A percentile compares a stretch with the other conserved stretches of the same genome.
phyloP scores from a whole-genome alignment of 2,888 invertebrate species.

The Plagodis dolabraria region DNA sequence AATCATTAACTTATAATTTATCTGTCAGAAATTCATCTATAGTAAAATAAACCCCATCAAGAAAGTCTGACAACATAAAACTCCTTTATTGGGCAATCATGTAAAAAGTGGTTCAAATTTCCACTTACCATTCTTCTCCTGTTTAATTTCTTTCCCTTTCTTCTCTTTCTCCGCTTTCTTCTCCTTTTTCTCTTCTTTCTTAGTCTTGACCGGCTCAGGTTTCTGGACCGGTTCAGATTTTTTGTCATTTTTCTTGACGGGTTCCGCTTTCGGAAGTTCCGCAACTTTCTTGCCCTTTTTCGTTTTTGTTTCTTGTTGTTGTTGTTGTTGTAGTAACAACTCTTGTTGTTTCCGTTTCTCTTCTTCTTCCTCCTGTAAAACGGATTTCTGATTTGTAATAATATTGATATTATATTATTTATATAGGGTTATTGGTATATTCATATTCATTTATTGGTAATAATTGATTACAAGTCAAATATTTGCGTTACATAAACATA shows the following conservation, averaged over 20 bases:
- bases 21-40: too few species aligned
- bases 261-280: constrained; percentile 44
- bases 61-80: too few species aligned
- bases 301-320: constrained; percentile 44
- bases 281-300: constrained; percentile 55
- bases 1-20: too few species aligned
- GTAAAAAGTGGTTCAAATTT: neutral
- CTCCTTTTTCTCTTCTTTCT: constrained; percentile 55
- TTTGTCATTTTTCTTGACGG: constrained; percentile 49
- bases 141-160: constrained; percentile 60
- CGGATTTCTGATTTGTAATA: too few species aligned
- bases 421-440: too few species aligned
- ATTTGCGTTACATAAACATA: too few species aligned
- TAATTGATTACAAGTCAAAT: too few species aligned
- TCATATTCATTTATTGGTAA: too few species aligned
- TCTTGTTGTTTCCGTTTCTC: constrained; percentile 50
- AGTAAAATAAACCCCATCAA: too few species aligned
- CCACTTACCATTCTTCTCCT: constrained; percentile 63
- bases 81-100: too few species aligned
- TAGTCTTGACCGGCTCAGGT: constrained; percentile 53
- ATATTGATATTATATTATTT: too few species aligned
- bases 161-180: constrained; percentile 51
- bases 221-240: constrained; percentile 51
- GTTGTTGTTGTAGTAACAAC: constrained; percentile 13
- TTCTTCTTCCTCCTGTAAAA: constrained; percentile 63